Conservation (phyloP, 2,888 invertebrate genomes). For the Adela reaumurella region DNA sequence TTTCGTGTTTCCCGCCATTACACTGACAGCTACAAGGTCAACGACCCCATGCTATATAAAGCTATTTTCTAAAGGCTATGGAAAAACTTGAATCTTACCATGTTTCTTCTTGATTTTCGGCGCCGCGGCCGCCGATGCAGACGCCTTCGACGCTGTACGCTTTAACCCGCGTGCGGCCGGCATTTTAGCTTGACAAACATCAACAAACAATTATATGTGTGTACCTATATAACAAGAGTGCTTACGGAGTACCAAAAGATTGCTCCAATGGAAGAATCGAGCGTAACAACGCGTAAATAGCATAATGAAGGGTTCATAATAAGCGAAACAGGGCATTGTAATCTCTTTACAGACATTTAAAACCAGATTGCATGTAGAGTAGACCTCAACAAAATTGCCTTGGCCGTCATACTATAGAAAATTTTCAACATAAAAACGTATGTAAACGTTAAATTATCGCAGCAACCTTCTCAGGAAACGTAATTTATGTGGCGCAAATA, state of each 20-base stretch:
- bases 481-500: neutral
- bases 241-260: neutral
- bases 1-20: neutral
- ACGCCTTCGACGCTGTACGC: constrained; percentile 45
- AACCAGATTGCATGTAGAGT: neutral
- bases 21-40: neutral
- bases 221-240: neutral
- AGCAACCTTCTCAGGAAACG: too few relatives aligned
- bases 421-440: neutral
- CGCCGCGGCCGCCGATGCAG: constrained; percentile 20
- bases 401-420: neutral
- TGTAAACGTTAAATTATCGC: neutral
- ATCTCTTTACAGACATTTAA: neutral
- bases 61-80: constrained; percentile 18
- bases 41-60: neutral
- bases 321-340: neutral
- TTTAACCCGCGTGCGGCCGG: constrained; percentile 52
- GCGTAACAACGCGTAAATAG: neutral
- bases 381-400: neutral
- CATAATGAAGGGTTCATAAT: too few relatives aligned
- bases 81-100: too few relatives aligned
- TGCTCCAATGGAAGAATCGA: neutral
- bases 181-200: constrained; percentile 45
- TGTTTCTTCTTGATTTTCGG: constrained; percentile 53
- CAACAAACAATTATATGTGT: neutral